phyloP scores from a whole-genome alignment of 2,888 invertebrate genomes.

The Steinernema scapterisci region DNA sequence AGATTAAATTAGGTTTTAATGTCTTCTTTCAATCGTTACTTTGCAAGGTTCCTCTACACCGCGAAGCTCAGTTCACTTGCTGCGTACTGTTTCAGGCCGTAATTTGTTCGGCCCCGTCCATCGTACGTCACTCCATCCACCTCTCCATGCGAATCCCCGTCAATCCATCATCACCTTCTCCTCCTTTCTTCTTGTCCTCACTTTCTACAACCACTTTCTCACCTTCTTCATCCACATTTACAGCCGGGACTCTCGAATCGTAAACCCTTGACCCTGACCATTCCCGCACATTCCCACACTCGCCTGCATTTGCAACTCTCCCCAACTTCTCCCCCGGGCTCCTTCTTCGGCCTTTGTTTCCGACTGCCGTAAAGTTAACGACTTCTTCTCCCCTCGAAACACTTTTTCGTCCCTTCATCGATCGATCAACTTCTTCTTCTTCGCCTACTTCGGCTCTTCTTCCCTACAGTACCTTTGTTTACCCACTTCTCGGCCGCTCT shows the following conservation, averaged over 20 bases:
- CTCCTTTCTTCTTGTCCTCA: background rate
- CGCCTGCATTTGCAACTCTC: background rate
- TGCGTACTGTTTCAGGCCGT: too few species aligned
- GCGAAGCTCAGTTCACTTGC: too few species aligned
- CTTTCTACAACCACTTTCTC: background rate
- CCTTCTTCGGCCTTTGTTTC: background rate
- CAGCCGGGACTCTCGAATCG: background rate
- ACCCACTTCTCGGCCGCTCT: background rate
- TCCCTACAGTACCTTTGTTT: background rate
- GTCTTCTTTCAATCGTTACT: too few species aligned
- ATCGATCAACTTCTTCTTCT: constrained; percentile 6
- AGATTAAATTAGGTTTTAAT: too few species aligned
- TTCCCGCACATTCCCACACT: background rate
- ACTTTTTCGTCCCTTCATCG: background rate
- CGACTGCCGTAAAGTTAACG: constrained; percentile 1
- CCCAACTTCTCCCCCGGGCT: background rate
- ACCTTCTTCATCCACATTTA: background rate
- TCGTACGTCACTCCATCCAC: too few species aligned
- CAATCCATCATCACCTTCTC: background rate
- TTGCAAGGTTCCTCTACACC: too few species aligned
- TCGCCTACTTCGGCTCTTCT: background rate
- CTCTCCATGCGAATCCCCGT: too few species aligned
- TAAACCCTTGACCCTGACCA: background rate
- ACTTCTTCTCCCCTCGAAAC: background rate
- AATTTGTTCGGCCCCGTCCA: too few species aligned